phyloP scores from a whole-genome alignment of 1,140 invertebrate species.

The Melipona quadrifasciata region DNA sequence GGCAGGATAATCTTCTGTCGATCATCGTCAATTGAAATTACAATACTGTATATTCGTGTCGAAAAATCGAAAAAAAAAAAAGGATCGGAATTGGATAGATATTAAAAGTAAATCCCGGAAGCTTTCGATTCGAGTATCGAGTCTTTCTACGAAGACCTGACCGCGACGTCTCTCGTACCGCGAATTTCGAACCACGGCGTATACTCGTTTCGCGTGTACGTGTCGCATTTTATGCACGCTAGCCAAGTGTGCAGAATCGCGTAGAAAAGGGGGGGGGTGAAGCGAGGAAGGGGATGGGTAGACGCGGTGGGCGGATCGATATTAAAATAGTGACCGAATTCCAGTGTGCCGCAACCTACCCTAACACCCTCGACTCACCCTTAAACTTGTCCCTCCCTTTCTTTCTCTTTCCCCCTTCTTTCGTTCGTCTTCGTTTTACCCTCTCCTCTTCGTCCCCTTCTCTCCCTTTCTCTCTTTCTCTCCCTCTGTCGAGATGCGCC shows the following conservation, averaged over 20 bases:
- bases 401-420: conserved; percentile 19
- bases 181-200: not conserved
- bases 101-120: not conserved
- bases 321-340: conserved; percentile 83
- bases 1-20: too few relatives aligned
- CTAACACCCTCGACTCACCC: conserved; percentile 71
- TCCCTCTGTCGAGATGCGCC: conserved; percentile 36
- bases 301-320: conserved; percentile 75
- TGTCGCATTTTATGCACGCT: not conserved
- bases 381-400: conserved; percentile 55
- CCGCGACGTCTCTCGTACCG: not conserved
- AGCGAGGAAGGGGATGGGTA: not conserved
- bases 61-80: too few relatives aligned
- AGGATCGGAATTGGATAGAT: not conserved
- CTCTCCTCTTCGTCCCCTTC: not conserved
- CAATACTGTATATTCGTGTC: too few relatives aligned
- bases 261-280: not conserved
- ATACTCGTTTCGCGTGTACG: not conserved
- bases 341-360: conserved; percentile 78
- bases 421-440: not conserved
- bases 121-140: not conserved
- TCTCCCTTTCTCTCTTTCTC: not conserved
- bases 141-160: too few relatives aligned
- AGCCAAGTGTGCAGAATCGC: not conserved
- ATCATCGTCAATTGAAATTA: too few relatives aligned